These are phyloP conservation scores for Botia kubotai DNA, from an alignment of 2,797 vertebrate species.

Conservation along the genomic window DNA sequence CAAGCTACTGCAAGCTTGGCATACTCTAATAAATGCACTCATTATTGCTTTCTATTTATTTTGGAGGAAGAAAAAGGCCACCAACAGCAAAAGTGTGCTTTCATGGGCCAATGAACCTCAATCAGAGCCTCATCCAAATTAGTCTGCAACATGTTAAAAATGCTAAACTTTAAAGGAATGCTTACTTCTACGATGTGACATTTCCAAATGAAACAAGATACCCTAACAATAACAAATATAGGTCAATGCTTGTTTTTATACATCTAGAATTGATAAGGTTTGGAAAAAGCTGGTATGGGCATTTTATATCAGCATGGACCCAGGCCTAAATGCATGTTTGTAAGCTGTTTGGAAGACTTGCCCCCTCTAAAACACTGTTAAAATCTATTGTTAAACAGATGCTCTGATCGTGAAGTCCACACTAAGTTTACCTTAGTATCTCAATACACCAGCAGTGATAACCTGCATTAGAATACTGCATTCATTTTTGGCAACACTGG, in stretches of 20 bases:
- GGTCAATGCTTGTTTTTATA: not conserved
- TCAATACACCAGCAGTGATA: not conserved
- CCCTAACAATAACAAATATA: not conserved
- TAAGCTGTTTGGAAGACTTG: not conserved
- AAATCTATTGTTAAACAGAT: not conserved
- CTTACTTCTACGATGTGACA: not conserved
- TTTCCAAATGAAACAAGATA: too few species aligned
- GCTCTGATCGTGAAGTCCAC: not conserved
- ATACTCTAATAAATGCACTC: constrained; percentile 6
- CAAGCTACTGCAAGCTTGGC: constrained; percentile 5
- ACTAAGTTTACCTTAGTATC: not conserved
- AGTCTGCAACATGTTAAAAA: not conserved
- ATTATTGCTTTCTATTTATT: constrained; percentile 28
- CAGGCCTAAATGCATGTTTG: too few species aligned
- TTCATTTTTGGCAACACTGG: not conserved
- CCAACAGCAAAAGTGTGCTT: constrained; percentile 26
- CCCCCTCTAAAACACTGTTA: not conserved
- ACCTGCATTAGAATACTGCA: not conserved
- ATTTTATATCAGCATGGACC: too few species aligned
- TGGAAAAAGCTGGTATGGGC: too few species aligned
- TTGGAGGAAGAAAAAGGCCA: constrained; percentile 18
- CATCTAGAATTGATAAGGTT: too few species aligned
- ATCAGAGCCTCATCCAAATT: not conserved
- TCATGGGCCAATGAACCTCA: constrained; percentile 13
- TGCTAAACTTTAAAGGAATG: not conserved